Conservation (phyloP, 2,888 invertebrate species). For the Elmis aenea region DNA sequence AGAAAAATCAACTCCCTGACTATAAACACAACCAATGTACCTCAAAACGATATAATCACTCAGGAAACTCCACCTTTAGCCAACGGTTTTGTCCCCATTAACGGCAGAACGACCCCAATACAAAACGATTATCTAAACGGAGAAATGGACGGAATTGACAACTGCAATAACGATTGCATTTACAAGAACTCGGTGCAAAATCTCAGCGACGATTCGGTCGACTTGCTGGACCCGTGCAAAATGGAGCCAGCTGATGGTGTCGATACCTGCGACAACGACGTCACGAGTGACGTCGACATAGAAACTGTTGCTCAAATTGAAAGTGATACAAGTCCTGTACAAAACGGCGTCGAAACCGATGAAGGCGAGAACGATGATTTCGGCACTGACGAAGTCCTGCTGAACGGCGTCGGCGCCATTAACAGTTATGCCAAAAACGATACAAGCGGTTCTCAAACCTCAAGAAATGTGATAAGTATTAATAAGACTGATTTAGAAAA, state of each 20-base stretch:
- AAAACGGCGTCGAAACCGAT: constrained; percentile 6
- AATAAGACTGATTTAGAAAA: constrained; percentile 28
- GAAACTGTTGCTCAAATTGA: constrained; percentile 13
- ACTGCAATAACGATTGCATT: constrained; percentile 40
- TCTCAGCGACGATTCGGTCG: constrained; percentile 20
- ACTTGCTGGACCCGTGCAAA: constrained; percentile 15
- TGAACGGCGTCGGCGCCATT: not conserved
- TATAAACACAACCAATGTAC: constrained; percentile 18
- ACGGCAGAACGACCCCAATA: constrained; percentile 11
- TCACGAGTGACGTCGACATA: constrained; percentile 6
- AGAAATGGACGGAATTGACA: constrained; percentile 18
- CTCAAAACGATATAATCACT: constrained; percentile 14
- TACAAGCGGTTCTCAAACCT: constrained; percentile 11
- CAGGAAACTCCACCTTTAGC: constrained; percentile 7
- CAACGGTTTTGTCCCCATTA: constrained; percentile 9
- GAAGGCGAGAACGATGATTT: not conserved
- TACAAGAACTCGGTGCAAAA: constrained; percentile 29
- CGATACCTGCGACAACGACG: constrained; percentile 6
- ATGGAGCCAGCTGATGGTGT: constrained; percentile 27
- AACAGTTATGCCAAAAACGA: no score
- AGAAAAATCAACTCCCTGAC: constrained; percentile 27
- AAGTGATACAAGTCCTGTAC: constrained; percentile 10
- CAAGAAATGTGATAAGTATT: constrained; percentile 33
- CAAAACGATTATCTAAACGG: constrained; percentile 15
- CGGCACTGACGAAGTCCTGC: constrained; percentile 1